These are phyloP conservation scores for Drosophila gaucha DNA, from an alignment of 2,888 invertebrate species.

Conservation along the genomic window DNA sequence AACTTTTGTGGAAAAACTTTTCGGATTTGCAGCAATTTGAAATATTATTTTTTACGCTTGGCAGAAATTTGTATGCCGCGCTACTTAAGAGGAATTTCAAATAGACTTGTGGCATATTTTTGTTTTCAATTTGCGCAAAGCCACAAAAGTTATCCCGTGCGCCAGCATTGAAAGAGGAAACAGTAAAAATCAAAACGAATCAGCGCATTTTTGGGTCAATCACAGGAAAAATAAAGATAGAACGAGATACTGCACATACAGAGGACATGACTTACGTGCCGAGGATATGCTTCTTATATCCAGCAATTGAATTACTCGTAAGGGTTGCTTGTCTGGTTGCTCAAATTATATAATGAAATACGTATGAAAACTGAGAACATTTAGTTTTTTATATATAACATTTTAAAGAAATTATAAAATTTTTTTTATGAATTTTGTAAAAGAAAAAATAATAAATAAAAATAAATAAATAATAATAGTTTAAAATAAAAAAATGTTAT, in stretches of 20 bases:
- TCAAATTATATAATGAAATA: too few relatives aligned
- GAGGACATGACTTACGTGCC: constrained; percentile 62
- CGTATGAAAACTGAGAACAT: too few relatives aligned
- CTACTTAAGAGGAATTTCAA: constrained; percentile 28
- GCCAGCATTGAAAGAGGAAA: constrained; percentile 16
- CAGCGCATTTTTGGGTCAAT: constrained; percentile 77
- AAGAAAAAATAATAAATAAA: not conserved
- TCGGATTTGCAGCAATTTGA: constrained; percentile 31
- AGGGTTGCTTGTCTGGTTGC: too few relatives aligned
- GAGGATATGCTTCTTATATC: constrained; percentile 37
- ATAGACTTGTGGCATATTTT: constrained; percentile 47
- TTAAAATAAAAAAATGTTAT: too few relatives aligned
- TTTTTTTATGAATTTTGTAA: not conserved
- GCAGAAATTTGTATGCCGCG: not conserved
- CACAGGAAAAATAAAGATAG: constrained; percentile 31
- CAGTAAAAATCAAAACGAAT: constrained; percentile 71
- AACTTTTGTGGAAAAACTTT: constrained; percentile 16
- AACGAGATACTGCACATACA: constrained; percentile 20
- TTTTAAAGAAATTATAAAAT: not conserved
- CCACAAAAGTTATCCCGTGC: constrained; percentile 19
- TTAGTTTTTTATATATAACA: not conserved
- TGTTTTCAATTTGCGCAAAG: constrained; percentile 64
- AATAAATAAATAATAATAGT: too few relatives aligned
- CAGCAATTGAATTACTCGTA: not conserved
- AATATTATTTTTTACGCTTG: constrained; percentile 15